Evolutionary conservation across 2,888 invertebrate species (phyloP).

Genomic region (Bombylius major): DNA sequence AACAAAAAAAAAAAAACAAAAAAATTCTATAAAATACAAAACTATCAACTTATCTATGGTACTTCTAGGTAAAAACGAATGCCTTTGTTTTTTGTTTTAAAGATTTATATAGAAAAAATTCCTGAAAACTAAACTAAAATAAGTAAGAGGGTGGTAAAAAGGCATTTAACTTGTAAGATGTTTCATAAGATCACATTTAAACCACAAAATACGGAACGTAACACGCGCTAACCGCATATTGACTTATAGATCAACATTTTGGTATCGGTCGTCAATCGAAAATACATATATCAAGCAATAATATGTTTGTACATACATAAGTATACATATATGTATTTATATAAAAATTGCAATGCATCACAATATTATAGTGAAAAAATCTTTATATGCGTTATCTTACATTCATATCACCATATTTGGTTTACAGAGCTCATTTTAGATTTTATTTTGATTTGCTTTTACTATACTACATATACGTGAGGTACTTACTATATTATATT

Average conservation of each 20-base stretch:
- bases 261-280: neutral
- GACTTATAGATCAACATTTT: neutral
- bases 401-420: neutral
- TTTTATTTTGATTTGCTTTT: neutral
- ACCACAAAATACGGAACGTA: conserved; percentile 5
- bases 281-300: too few species aligned
- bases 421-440: neutral
- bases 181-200: conserved; percentile 3
- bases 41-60: too few species aligned
- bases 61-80: too few species aligned
- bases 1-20: too few species aligned
- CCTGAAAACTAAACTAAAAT: too few species aligned
- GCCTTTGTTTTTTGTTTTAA: too few species aligned
- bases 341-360: neutral
- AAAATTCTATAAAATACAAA: too few species aligned
- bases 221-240: conserved; percentile 13
- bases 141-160: neutral
- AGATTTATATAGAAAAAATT: too few species aligned
- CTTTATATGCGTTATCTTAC: neutral
- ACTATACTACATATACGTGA: neutral
- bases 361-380: neutral
- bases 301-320: too few species aligned
- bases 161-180: neutral
- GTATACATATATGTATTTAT: too few species aligned
- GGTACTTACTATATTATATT: neutral